These are phyloP conservation scores for Suillia variegata DNA, from an alignment of 2,888 invertebrate genomes.

Conservation along the genomic window DNA sequence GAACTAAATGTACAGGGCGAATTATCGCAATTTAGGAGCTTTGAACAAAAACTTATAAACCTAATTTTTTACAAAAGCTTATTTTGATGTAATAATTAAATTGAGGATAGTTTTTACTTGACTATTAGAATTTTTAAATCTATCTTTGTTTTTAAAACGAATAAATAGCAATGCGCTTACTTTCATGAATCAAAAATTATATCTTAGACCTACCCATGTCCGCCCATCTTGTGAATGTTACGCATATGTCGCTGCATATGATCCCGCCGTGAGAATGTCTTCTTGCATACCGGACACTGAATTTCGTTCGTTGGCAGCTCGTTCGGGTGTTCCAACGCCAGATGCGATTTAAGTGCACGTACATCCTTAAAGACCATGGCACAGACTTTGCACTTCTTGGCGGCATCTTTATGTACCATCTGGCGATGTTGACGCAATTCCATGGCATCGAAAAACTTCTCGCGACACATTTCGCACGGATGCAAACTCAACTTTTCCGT, in stretches of 20 bases:
- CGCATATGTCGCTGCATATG: constrained; percentile 63
- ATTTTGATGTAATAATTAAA: too few relatives aligned
- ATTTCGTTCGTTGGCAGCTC: constrained; percentile 27
- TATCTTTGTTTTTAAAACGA: too few relatives aligned
- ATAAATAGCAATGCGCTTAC: too few relatives aligned
- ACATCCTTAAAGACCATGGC: constrained; percentile 60
- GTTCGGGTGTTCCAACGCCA: constrained; percentile 40
- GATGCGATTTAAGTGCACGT: constrained; percentile 62
- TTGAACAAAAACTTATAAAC: too few relatives aligned
- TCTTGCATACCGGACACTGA: constrained; percentile 61
- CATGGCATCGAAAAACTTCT: constrained; percentile 45
- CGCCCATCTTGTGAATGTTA: constrained; percentile 59
- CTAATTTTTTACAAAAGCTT: too few relatives aligned
- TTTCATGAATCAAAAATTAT: too few relatives aligned
- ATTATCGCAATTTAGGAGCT: too few relatives aligned
- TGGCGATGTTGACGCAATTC: constrained; percentile 47
- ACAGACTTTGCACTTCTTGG: constrained; percentile 59
- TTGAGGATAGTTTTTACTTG: too few relatives aligned
- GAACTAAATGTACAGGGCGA: too few relatives aligned
- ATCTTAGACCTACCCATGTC: too few relatives aligned
- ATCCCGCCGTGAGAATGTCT: constrained; percentile 61
- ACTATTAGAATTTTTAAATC: too few relatives aligned
- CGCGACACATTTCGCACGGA: constrained; percentile 56
- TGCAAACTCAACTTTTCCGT: constrained; percentile 49
- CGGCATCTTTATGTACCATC: constrained; percentile 35